Conservation (phyloP, 1,140 invertebrate genomes). For the Penaeus indicus region DNA sequence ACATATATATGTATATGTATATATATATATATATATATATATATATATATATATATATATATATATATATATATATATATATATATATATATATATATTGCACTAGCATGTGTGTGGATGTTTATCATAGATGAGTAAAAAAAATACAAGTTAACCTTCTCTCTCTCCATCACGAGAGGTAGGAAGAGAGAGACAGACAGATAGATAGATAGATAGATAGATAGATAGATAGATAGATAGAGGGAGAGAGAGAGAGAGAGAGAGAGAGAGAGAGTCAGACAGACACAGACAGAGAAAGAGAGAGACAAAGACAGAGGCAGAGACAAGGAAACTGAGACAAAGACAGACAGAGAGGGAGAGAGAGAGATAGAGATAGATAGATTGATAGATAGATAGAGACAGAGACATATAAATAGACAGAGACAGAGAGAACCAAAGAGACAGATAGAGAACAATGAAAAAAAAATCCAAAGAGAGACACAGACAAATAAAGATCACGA, state of each 20-base stretch:
- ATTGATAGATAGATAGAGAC: not conserved
- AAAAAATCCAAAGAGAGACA: not conserved
- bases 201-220: constrained; percentile 25
- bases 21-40: too few species aligned
- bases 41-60: too few species aligned
- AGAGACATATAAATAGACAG: too few species aligned
- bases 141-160: too few species aligned
- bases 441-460: not conserved
- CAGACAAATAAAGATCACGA: not conserved
- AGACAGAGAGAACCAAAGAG: not conserved
- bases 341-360: constrained; percentile 22
- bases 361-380: constrained; percentile 11
- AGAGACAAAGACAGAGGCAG: not conserved
- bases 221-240: constrained; percentile 31
- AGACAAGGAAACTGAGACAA: not conserved
- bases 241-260: constrained; percentile 28
- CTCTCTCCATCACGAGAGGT: not conserved
- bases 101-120: not conserved
- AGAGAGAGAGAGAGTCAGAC: constrained; percentile 7
- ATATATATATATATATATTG: too few species aligned
- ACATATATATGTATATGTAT: too few species aligned
- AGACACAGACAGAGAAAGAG: not conserved
- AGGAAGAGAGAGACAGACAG: constrained; percentile 15
- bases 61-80: too few species aligned
- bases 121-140: not conserved